phyloP scores from a whole-genome alignment of 1,140 invertebrate genomes.

The Pseudomyrmex dendroicus region DNA sequence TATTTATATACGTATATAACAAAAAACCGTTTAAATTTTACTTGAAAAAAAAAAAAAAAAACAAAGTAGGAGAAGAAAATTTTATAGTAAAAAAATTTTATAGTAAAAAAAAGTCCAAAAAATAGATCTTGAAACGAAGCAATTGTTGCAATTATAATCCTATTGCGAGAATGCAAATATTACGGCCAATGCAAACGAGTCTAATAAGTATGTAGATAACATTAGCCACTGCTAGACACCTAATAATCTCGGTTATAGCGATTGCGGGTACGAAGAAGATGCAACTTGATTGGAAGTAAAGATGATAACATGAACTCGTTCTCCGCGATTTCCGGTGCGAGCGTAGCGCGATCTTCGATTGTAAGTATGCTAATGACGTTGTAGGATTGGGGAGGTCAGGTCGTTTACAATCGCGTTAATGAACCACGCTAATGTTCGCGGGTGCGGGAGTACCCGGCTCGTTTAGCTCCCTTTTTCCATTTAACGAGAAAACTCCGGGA shows the following conservation, averaged over 20 bases:
- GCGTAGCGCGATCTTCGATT: constrained; percentile 47
- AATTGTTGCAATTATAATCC: not conserved
- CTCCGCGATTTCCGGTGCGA: constrained; percentile 8
- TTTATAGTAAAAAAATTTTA: not conserved
- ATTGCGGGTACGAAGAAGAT: not conserved
- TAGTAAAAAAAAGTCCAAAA: not conserved
- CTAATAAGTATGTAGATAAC: constrained; percentile 5
- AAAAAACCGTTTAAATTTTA: not conserved
- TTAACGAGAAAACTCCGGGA: constrained; percentile 62
- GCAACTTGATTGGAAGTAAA: constrained; percentile 24
- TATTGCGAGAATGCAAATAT: not conserved
- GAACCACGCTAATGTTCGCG: constrained; percentile 69
- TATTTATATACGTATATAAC: not conserved
- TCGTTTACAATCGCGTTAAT: constrained; percentile 72
- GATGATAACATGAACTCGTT: constrained; percentile 38
- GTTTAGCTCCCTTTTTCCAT: constrained; percentile 62
- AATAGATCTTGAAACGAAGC: not conserved
- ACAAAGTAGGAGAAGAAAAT: not conserved
- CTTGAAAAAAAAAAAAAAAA: not conserved
- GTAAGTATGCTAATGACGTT: constrained; percentile 68
- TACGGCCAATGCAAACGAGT: not conserved
- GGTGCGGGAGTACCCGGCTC: constrained; percentile 40
- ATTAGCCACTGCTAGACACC: not conserved
- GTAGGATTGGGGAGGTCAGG: constrained; percentile 34
- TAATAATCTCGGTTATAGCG: constrained; percentile 17